Percentiles rank a stretch among this genome's conserved stretches.
phyloP scores from a whole-genome alignment of 2,888 invertebrate genomes.

The Ischnus inquisitorius region DNA sequence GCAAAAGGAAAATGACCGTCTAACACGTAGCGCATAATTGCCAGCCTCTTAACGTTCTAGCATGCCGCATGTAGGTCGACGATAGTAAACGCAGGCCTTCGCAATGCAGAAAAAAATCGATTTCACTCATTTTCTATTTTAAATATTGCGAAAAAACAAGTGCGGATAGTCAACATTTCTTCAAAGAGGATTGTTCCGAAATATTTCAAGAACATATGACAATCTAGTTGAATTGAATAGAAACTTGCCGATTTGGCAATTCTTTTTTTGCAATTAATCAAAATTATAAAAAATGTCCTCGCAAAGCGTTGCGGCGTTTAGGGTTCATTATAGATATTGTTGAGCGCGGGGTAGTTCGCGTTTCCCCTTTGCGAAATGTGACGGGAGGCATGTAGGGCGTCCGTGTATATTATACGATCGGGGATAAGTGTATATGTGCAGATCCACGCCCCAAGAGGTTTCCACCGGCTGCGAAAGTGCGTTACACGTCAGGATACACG shows the following conservation, averaged over 20 bases:
- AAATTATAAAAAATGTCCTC: too few relatives aligned
- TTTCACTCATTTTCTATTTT: neutral
- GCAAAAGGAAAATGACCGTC: slow-evolving; percentile 30
- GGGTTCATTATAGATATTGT: slow-evolving; percentile 18
- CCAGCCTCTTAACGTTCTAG: slow-evolving; percentile 21
- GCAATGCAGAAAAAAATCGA: neutral
- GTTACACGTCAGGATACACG: slow-evolving; percentile 34
- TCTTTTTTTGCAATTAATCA: too few relatives aligned
- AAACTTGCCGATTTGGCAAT: too few relatives aligned
- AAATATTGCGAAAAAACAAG: neutral
- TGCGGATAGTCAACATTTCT: too few relatives aligned
- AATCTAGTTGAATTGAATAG: too few relatives aligned
- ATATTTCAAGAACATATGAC: too few relatives aligned
- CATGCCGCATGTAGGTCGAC: slow-evolving; percentile 43
- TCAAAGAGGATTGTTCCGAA: too few relatives aligned
- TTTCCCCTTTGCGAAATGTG: slow-evolving; percentile 21
- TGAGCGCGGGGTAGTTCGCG: neutral
- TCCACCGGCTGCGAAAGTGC: slow-evolving; percentile 58
- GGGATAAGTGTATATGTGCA: slow-evolving; percentile 50
- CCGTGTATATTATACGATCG: slow-evolving; percentile 24
- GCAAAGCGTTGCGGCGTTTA: too few relatives aligned
- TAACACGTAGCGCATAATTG: slow-evolving; percentile 34
- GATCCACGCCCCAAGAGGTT: slow-evolving; percentile 48
- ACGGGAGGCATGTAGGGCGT: slow-evolving; percentile 21
- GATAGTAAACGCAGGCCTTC: neutral